Percentiles rank a stretch among this genome's conserved stretches.
Conservation (phyloP, 1,140 invertebrate genomes). For the Trachymyrmex cornetzi region DNA sequence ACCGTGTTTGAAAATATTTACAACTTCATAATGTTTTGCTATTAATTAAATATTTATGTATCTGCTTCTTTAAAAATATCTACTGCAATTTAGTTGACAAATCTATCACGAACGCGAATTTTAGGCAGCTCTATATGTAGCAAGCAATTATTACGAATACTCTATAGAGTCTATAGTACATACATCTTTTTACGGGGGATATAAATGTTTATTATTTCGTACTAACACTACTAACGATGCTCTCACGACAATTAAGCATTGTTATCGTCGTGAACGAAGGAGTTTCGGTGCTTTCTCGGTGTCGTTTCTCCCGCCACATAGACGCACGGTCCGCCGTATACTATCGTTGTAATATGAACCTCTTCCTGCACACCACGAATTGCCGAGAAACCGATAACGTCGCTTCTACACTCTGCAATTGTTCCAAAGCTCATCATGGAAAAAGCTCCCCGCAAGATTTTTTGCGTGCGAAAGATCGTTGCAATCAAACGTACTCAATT, state of each 20-base stretch:
- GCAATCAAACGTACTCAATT: not conserved
- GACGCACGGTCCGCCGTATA: conserved; percentile 4
- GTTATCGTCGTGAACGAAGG: conserved; percentile 46
- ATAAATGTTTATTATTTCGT: not conserved
- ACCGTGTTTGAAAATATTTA: not conserved
- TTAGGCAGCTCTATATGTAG: not conserved
- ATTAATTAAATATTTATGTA: not conserved
- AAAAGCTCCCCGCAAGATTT: conserved; percentile 5
- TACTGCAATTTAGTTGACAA: not conserved
- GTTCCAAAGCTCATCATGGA: not conserved
- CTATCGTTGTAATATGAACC: conserved; percentile 62
- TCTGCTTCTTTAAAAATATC: not conserved
- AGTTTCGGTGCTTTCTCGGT: conserved; percentile 46
- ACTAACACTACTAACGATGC: not conserved
- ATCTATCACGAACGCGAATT: not conserved
- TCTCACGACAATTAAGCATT: conserved; percentile 12
- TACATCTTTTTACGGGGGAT: not conserved
- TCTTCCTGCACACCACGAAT: conserved; percentile 52
- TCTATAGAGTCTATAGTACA: not conserved
- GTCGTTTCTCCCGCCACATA: conserved; percentile 47
- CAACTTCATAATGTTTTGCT: not conserved
- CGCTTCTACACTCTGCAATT: not conserved
- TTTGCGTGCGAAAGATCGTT: not conserved
- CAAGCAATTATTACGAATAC: not conserved
- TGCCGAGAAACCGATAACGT: not conserved